These are phyloP conservation scores for Sinelater perroti DNA, from an alignment of 2,888 invertebrate genomes.

Conservation along the genomic window DNA sequence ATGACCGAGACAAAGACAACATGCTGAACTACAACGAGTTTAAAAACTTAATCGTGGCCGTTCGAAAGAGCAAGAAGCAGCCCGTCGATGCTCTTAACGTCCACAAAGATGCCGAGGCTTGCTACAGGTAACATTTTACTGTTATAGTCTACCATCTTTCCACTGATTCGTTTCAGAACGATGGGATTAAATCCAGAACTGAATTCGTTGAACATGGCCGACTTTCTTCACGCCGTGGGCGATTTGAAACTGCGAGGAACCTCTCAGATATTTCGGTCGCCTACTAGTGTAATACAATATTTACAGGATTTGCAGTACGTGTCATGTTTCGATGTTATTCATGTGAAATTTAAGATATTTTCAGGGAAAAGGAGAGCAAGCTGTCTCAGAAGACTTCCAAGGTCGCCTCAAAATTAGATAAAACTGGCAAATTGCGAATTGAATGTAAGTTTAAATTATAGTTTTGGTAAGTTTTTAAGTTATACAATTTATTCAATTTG, in stretches of 20 bases:
- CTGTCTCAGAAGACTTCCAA: not conserved
- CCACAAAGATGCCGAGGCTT: slow-evolving; percentile 63
- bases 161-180: slow-evolving; percentile 41
- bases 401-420: not conserved
- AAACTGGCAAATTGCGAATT: not conserved
- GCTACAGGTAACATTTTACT: slow-evolving; percentile 49
- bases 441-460: not conserved
- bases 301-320: slow-evolving; percentile 44
- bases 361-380: not conserved
- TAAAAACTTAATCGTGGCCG: slow-evolving; percentile 66
- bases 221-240: slow-evolving; percentile 71
- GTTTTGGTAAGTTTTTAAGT: too few species aligned
- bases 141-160: slow-evolving; percentile 23
- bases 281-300: slow-evolving; percentile 56
- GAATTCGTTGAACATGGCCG: slow-evolving; percentile 54
- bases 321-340: not conserved
- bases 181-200: slow-evolving; percentile 48
- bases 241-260: slow-evolving; percentile 74
- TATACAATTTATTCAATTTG: too few species aligned
- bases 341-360: not conserved
- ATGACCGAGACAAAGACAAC: slow-evolving; percentile 65
- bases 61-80: slow-evolving; percentile 64
- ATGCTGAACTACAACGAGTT: slow-evolving; percentile 68
- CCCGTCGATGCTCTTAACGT: slow-evolving; percentile 65
- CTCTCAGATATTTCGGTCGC: slow-evolving; percentile 70